Evolutionary conservation across 1,140 invertebrate genomes (phyloP), one percentile per base, ranked within the genome.

Genomic region (Mercenaria mercenaria): DNA sequence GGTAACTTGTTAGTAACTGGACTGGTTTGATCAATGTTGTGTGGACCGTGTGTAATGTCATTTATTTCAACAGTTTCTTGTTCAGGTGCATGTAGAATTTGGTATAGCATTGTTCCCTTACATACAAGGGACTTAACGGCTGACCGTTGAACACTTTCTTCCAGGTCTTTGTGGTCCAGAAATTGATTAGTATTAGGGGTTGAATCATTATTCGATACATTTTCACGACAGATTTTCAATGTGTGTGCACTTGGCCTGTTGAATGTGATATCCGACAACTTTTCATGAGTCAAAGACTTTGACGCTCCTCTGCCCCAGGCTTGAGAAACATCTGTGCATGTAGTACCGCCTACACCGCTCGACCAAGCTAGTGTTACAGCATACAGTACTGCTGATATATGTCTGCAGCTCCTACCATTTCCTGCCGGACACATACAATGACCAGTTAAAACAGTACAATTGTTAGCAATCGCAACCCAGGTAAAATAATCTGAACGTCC

Each of bases 381-480:
- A 77, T 89, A 91, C 29, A 92, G 2, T 4, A 91, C 11, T 18
- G 90, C 90, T 52, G 91, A 80, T 20, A 91, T 84, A 76, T 90
- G 83, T 37, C 87, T 91, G 72, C 88, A 92, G 26, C 77, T 23
- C 37, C 91, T 69, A 0, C 83, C 88, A 0, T 84, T 41, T 34
- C 90, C 88, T 67, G 90, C 90, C n/a, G n/a, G n/a, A n/a, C n/a
- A n/a, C n/a, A n/a, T n/a, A n/a, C n/a, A n/a, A n/a, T n/a, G n/a
- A n/a, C 47, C 79, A 85, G 67, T 91, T 83, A 34, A 29, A 81
- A 64, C 87, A 91, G 26, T 64, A 69, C 50, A 50, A 83, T 18
- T 52, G 34, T 26, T 34, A 13, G 15, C 3, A 11, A 79, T 43
- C 13, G 23, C 85, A 15, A 56, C 50, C 85, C 85, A 88, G 11